These are phyloP conservation scores for Sinocyclocheilus anshuiensis DNA, from an alignment of 2,113 vertebrate species.

Conservation along the genomic window DNA sequence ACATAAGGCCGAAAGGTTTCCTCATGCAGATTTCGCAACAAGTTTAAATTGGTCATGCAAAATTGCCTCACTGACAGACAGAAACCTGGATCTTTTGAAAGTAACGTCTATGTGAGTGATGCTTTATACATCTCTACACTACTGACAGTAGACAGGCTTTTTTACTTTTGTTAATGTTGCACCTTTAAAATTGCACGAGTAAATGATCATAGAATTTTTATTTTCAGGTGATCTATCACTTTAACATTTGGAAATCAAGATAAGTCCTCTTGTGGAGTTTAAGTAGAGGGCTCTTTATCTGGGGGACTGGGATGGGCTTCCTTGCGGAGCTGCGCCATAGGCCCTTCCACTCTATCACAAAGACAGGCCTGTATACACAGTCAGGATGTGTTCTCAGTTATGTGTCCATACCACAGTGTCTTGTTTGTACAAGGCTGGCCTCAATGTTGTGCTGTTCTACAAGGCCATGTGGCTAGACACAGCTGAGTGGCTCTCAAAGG, in stretches of 20 bases:
- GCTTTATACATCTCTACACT: too few relatives aligned
- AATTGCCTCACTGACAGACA: too few relatives aligned
- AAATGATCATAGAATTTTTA: neutral
- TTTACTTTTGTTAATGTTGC: neutral
- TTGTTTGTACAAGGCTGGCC: conserved; percentile 40
- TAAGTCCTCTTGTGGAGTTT: neutral
- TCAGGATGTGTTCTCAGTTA: conserved; percentile 30
- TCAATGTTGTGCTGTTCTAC: conserved; percentile 35
- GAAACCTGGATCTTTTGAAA: too few relatives aligned
- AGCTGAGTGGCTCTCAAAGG: conserved; percentile 35
- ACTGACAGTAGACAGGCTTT: too few relatives aligned
- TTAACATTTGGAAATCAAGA: neutral
- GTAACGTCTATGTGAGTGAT: too few relatives aligned
- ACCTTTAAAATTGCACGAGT: neutral
- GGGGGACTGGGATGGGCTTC: conserved; percentile 6
- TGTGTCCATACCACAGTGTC: conserved; percentile 12
- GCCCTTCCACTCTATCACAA: conserved; percentile 3
- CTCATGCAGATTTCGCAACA: too few relatives aligned
- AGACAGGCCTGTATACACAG: conserved; percentile 16
- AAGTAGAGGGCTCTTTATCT: neutral
- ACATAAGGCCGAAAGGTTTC: too few relatives aligned
- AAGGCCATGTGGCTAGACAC: conserved; percentile 42
- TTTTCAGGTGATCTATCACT: neutral
- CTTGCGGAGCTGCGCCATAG: conserved; percentile 20
- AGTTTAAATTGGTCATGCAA: too few relatives aligned